Evolutionary conservation across 2,888 invertebrate genomes (phyloP).

Genomic region (Odontomyia ornata): DNA sequence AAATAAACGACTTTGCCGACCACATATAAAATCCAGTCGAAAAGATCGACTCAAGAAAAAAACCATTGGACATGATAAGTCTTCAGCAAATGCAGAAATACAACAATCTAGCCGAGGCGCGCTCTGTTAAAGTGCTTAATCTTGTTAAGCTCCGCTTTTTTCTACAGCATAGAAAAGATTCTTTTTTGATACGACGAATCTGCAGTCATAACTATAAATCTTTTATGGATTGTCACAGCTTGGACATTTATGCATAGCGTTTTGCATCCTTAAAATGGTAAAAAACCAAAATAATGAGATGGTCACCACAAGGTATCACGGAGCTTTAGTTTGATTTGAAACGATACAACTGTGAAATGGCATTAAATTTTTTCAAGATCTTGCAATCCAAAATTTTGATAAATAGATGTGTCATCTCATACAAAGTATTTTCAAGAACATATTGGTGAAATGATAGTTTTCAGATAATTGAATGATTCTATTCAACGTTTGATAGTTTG

Average conservation of each 20-base stretch:
- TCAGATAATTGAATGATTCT: too few species aligned
- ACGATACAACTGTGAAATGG: too few species aligned
- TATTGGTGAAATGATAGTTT: too few species aligned
- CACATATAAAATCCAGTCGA: background rate
- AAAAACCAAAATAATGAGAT: too few species aligned
- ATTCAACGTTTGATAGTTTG: too few species aligned
- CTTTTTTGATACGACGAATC: background rate
- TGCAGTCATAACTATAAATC: slow-evolving; percentile 20
- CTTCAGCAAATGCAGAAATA: background rate
- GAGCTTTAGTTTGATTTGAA: too few species aligned
- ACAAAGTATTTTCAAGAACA: too few species aligned
- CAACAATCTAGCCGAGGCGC: background rate
- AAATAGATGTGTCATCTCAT: too few species aligned
- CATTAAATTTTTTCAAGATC: too few species aligned
- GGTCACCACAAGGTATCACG: too few species aligned
- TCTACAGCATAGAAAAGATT: background rate
- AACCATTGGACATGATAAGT: background rate
- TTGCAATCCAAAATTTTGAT: too few species aligned
- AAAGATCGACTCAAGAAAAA: background rate
- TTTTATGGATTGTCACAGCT: slow-evolving; percentile 1
- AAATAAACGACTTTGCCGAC: slow-evolving; percentile 16
- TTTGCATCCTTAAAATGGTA: background rate
- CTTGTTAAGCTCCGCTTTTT: background rate
- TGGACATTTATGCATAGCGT: background rate
- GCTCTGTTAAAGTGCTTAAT: slow-evolving; percentile 5